Conservation (phyloP, 2,888 invertebrate species). For the Thalpophila matura region DNA sequence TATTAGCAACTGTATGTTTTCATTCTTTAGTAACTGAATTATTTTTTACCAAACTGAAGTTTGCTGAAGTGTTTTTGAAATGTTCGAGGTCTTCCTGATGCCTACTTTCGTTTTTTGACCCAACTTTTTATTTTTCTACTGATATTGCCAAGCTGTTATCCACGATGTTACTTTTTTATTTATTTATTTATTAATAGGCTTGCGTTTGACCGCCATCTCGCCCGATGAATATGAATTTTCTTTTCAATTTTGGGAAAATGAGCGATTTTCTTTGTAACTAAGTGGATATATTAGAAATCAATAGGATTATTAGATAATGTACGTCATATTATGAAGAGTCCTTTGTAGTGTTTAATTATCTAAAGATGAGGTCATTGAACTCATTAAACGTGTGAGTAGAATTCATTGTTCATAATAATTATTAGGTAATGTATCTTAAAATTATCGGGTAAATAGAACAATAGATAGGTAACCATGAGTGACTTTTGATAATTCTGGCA, state of each 20-base stretch:
- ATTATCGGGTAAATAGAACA: conserved; percentile 12
- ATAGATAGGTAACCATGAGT: no score
- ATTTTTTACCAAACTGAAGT: conserved; percentile 47
- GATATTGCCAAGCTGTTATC: no score
- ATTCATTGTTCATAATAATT: conserved; percentile 20
- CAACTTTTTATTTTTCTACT: conserved; percentile 13
- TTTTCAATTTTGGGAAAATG: background rate
- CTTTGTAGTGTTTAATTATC: conserved; percentile 17
- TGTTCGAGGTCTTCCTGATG: conserved; percentile 33
- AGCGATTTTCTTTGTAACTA: background rate
- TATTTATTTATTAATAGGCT: conserved; percentile 13
- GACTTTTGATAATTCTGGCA: no score
- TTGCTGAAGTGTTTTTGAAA: conserved; percentile 50
- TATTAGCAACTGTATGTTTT: conserved; percentile 14
- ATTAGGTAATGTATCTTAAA: background rate
- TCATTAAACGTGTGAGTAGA: background rate
- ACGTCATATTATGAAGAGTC: background rate
- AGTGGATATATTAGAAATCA: conserved; percentile 13
- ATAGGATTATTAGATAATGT: no score
- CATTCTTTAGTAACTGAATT: conserved; percentile 40
- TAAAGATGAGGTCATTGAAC: conserved; percentile 10
- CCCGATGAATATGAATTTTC: conserved; percentile 2
- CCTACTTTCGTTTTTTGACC: conserved; percentile 31
- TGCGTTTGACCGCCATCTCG: background rate
- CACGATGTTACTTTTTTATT: conserved; percentile 5